Conservation (phyloP, 2,888 invertebrate genomes). For the Agrotis puta region DNA sequence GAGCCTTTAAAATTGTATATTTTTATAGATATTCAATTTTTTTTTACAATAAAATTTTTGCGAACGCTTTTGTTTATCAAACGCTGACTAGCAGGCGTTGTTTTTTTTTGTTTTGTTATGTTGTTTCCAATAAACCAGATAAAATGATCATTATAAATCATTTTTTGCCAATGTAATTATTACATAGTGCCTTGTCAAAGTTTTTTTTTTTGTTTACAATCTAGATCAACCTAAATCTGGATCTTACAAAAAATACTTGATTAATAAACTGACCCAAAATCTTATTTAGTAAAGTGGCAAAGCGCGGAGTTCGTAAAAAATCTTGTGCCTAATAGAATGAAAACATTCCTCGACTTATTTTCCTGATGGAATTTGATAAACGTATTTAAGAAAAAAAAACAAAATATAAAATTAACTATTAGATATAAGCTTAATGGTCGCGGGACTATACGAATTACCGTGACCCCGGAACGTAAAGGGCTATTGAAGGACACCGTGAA, state of each 20-base stretch:
- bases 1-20: not conserved
- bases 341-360: conserved; percentile 14
- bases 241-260: not conserved
- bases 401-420: no score
- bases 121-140: not conserved
- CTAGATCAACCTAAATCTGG: not conserved
- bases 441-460: no score
- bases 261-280: not conserved
- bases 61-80: not conserved
- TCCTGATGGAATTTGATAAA: no score
- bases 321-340: conserved; percentile 23
- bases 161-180: not conserved
- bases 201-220: not conserved
- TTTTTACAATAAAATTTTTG: no score
- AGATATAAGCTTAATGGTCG: no score
- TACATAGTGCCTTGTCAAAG: not conserved
- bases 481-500: no score
- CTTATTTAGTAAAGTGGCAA: not conserved
- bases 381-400: no score
- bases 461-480: no score
- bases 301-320: conserved; percentile 23
- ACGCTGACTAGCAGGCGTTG: not conserved
- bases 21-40: no score
- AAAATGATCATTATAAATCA: no score
- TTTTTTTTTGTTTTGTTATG: not conserved